Percentiles rank a stretch among this genome's conserved stretches.
These are phyloP conservation scores for Rhinolophus sinicus DNA, from an alignment of 2,113 vertebrate genomes.

Conservation along the genomic window DNA sequence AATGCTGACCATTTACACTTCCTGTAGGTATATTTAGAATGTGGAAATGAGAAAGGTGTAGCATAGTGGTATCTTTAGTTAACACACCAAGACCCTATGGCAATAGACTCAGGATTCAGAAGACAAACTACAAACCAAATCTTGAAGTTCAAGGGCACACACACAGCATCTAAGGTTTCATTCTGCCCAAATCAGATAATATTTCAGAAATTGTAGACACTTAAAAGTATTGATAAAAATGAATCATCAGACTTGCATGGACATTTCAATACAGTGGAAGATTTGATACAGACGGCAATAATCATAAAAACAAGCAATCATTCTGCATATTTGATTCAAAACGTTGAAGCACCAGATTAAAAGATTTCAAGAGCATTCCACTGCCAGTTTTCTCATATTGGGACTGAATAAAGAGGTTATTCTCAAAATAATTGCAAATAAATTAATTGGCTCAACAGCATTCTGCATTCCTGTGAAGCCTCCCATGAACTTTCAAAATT, in stretches of 20 bases:
- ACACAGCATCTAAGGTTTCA: not conserved
- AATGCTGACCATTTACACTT: not conserved
- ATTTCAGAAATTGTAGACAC: not conserved
- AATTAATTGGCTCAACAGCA: not conserved
- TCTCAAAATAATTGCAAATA: not conserved
- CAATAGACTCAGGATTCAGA: not conserved
- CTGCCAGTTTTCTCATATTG: not conserved
- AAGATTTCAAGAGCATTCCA: not conserved
- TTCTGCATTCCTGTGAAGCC: not conserved
- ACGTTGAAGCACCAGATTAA: not conserved
- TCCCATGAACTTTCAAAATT: not conserved
- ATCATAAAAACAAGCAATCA: not conserved
- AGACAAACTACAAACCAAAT: not conserved
- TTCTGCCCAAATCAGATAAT: not conserved
- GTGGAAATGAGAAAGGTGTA: not conserved
- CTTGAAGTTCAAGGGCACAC: not conserved
- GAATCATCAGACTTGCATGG: not conserved
- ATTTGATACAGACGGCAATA: not conserved
- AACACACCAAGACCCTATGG: not conserved
- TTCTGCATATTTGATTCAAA: not conserved
- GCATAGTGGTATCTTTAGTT: not conserved
- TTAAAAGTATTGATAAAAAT: not conserved
- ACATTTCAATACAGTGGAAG: not conserved
- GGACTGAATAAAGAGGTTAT: accelerated
- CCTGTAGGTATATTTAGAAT: not conserved